A percentile compares a stretch with the other conserved stretches of the same genome.
These are phyloP conservation scores for Nymphalis urticae DNA, from an alignment of 2,888 invertebrate species.

Conservation along the genomic window DNA sequence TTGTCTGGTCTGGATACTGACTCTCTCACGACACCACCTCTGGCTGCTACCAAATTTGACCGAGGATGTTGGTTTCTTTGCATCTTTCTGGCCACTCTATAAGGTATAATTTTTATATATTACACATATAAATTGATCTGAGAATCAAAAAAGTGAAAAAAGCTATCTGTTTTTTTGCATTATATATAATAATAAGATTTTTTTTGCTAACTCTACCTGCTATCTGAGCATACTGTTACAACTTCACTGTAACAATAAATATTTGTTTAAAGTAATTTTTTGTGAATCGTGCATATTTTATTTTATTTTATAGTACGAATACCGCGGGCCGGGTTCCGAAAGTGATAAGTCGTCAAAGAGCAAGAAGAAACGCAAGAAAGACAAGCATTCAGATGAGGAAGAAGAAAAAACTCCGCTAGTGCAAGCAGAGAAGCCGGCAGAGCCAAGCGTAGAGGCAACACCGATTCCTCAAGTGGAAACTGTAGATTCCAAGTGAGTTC, in stretches of 20 bases:
- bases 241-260: no score
- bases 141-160: background rate
- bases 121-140: background rate
- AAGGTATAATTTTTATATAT: constrained; percentile 80
- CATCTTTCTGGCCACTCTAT: constrained; percentile 98
- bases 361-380: constrained; percentile 91
- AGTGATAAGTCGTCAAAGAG: constrained; percentile 82
- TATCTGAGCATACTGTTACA: no score
- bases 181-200: no score
- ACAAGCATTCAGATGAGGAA: constrained; percentile 89
- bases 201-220: no score
- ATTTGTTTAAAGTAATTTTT: no score
- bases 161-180: no score
- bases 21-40: constrained; percentile 94
- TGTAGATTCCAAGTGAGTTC: constrained; percentile 47
- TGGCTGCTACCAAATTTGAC: constrained; percentile 99
- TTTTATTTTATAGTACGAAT: constrained; percentile 85
- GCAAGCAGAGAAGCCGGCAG: constrained; percentile 40
- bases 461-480: constrained; percentile 24
- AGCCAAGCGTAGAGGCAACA: constrained; percentile 19
- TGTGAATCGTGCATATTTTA: no score
- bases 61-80: constrained; percentile 99
- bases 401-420: constrained; percentile 61
- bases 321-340: constrained; percentile 83
- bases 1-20: constrained; percentile 93